Percentiles rank a stretch among this genome's conserved stretches.
These are phyloP conservation scores for Macrosiphum euphorbiae DNA, from an alignment of 2,888 invertebrate genomes.

Conservation along the genomic window DNA sequence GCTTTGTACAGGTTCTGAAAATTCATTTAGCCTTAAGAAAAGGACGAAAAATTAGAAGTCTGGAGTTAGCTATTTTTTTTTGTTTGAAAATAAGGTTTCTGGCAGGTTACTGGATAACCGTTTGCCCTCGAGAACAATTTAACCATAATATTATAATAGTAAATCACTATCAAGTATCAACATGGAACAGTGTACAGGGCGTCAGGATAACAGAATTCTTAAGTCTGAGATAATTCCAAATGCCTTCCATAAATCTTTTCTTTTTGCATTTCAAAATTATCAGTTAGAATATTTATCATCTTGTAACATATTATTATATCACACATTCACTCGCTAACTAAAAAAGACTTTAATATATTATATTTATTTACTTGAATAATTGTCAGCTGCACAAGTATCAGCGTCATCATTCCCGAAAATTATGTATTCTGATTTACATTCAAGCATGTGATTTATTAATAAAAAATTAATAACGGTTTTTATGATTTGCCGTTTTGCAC, in stretches of 20 bases:
- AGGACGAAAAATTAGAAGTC: background rate
- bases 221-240: no score
- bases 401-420: background rate
- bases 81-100: background rate
- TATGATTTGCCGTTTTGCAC: background rate
- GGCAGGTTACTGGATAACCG: background rate
- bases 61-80: background rate
- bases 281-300: no score
- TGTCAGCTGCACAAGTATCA: background rate
- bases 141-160: background rate
- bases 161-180: no score
- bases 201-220: background rate
- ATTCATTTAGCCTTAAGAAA: background rate
- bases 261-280: no score
- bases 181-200: no score
- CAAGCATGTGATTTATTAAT: conserved; percentile 16
- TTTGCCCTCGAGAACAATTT: background rate
- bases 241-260: no score
- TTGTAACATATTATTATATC: background rate
- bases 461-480: conserved; percentile 24
- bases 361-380: conserved; percentile 24
- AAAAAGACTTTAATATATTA: background rate
- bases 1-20: no score
- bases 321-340: background rate
- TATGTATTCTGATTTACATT: conserved; percentile 4